Evolutionary conservation across 1,140 invertebrate genomes (phyloP), one percentile per base, ranked within the genome.

Genomic region (Paramacrobiotus metropolitanus): DNA sequence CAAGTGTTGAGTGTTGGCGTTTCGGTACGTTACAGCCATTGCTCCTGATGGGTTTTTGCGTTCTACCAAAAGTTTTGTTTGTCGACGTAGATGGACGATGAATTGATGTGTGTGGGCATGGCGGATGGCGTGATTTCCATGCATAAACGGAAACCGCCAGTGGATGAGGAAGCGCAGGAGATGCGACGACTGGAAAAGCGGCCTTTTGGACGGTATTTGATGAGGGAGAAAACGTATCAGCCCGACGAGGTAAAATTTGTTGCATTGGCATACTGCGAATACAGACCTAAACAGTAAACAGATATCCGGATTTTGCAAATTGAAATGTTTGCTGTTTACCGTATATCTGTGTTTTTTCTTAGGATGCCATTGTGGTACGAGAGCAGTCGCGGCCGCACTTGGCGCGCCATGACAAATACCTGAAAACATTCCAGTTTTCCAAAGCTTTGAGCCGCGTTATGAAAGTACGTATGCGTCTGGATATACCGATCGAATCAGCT

Each of bases 111-210:
- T 34, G 84, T 84, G 59, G 91, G 91, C 60, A 89, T 91, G 82
- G 80, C 85, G n/a, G 86, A 92, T 75, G 87, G 88, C 48, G 74
- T 93, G 40, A 79, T 96, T 63, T 88, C 87, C 2, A 82, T 95
- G 28, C 80, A 81, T 64, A 80, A 84, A 69, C 78, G 83, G 73
- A 83, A 85, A 69, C n/a, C 62, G 21, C 60, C 40, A 30, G 63
- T 63, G 20, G 31, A 65, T 60, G 67, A 67, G 44, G 64, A 76
- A 77, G 67, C 66, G 24, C 21, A 45, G 0, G 61, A 55, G 44
- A 61, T 62, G 44, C 45, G 64, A n/a, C 59, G 61, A 29, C 64
- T 55, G 21, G 65, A 66, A 73, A 78, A 65, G 64, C 63, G 63
- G 64, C 65, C 61, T 30, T 31, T 24, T 59, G 72, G 72, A 65